Evolutionary conservation across 1,140 invertebrate genomes (phyloP).

Genomic region (Drosophila melanica): DNA sequence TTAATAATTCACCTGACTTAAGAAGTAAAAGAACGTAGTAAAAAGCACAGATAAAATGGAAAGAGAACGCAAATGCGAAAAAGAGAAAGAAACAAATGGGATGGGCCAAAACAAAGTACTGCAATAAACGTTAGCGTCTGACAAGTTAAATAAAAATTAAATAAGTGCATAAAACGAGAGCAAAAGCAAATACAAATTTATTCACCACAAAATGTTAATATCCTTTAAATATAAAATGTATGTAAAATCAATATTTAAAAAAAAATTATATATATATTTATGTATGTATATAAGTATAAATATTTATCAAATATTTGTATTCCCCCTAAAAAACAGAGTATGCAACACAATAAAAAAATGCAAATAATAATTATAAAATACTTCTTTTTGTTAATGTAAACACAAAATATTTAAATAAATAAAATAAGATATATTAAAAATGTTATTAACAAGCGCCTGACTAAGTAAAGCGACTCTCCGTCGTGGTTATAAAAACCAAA

Average conservation of each 20-base stretch:
- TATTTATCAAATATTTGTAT: too few relatives aligned
- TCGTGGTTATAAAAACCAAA: conserved; percentile 1
- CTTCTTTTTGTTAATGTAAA: too few relatives aligned
- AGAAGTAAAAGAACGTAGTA: conserved; percentile 1
- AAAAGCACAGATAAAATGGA: neutral
- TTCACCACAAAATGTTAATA: too few relatives aligned
- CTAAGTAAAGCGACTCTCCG: neutral
- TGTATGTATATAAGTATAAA: too few relatives aligned
- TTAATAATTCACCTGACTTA: conserved; percentile 39
- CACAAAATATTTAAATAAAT: neutral
- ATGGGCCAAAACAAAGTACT: neutral
- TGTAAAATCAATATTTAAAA: neutral
- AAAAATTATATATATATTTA: neutral
- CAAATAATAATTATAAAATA: too few relatives aligned
- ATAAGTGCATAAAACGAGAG: too few relatives aligned
- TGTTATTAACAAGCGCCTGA: conserved; percentile 1
- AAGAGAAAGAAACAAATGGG: neutral
- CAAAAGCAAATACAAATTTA: neutral
- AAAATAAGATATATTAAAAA: neutral
- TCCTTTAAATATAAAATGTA: neutral
- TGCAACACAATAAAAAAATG: neutral
- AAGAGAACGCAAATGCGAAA: neutral
- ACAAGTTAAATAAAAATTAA: conserved; percentile 26
- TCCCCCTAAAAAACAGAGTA: neutral
- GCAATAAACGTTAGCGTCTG: neutral